Evolutionary conservation across 2,113 vertebrate genomes (phyloP).

Genomic region (Orthonyx spaldingii): DNA sequence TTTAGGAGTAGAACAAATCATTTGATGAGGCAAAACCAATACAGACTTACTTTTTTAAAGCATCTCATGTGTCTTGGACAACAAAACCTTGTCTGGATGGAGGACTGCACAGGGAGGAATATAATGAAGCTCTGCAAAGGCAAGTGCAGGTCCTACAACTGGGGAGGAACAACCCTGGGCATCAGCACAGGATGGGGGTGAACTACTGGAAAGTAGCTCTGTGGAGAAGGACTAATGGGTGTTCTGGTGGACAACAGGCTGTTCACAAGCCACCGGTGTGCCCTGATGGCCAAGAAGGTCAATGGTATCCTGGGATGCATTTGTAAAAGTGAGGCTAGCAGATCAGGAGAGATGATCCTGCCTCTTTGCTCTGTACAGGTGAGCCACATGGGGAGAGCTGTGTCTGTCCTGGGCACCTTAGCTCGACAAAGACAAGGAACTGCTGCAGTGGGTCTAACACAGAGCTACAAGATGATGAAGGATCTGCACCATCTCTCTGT

Average conservation of each 20-base stretch:
- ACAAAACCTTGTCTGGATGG: background rate
- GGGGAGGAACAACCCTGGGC: too few species aligned
- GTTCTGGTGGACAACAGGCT: background rate
- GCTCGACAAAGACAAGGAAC: background rate
- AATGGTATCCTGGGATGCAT: background rate
- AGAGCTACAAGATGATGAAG: background rate
- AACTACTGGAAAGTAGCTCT: background rate
- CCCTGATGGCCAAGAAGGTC: background rate
- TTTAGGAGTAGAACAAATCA: background rate
- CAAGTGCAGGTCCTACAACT: background rate
- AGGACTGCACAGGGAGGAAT: background rate
- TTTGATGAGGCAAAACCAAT: background rate
- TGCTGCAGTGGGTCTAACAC: background rate
- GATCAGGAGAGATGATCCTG: background rate
- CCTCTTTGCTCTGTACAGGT: too few species aligned
- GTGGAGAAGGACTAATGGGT: background rate
- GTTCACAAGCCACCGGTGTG: background rate
- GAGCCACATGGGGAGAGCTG: background rate
- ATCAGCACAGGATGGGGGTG: fast-evolving
- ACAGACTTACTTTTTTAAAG: background rate
- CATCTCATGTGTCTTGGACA: background rate
- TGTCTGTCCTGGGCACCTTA: fast-evolving
- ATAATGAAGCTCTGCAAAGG: background rate
- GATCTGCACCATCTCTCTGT: background rate
- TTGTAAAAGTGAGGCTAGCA: background rate